Percentiles rank a stretch among this genome's conserved stretches.
These are phyloP conservation scores for Pristionchus exspectatus DNA, from an alignment of 2,888 invertebrate species.

Conservation along the genomic window DNA sequence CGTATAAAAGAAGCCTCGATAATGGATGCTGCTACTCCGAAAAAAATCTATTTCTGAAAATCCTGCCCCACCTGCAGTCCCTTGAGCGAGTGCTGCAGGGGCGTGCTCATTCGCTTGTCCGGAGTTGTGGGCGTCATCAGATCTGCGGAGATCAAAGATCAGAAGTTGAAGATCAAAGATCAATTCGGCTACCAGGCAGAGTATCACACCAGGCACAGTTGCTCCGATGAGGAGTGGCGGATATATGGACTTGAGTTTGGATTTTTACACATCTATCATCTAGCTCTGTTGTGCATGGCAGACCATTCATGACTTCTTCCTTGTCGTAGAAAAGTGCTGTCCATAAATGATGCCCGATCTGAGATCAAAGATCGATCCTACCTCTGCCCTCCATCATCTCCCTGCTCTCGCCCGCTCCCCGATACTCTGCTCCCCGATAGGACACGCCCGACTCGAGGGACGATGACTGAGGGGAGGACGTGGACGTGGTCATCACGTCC, in stretches of 20 bases:
- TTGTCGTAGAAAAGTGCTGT: too few relatives aligned
- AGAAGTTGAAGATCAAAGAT: not conserved
- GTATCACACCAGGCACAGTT: not conserved
- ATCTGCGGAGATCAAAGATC: slow-evolving; percentile 6
- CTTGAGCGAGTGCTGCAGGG: slow-evolving; percentile 31
- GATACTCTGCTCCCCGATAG: not conserved
- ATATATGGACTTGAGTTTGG: too few relatives aligned
- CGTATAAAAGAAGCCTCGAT: too few relatives aligned
- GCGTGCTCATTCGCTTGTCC: slow-evolving; percentile 27
- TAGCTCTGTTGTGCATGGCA: too few relatives aligned
- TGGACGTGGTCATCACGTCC: slow-evolving; percentile 52
- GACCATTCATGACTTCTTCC: too few relatives aligned
- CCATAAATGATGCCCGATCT: not conserved
- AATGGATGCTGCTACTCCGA: too few relatives aligned
- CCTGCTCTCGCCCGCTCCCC: not conserved
- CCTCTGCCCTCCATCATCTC: not conserved
- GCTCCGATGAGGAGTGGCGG: too few relatives aligned
- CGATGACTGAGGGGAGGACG: slow-evolving; percentile 48
- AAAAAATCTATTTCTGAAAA: too few relatives aligned
- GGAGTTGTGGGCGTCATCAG: slow-evolving; percentile 25
- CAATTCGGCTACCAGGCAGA: not conserved
- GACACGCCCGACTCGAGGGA: slow-evolving; percentile 1
- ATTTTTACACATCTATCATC: too few relatives aligned
- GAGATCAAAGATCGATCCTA: not conserved
- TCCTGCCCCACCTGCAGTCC: slow-evolving; percentile 11